These are phyloP conservation scores for Chelon labrosus DNA, from an alignment of 2,797 vertebrate species.

Conservation along the genomic window DNA sequence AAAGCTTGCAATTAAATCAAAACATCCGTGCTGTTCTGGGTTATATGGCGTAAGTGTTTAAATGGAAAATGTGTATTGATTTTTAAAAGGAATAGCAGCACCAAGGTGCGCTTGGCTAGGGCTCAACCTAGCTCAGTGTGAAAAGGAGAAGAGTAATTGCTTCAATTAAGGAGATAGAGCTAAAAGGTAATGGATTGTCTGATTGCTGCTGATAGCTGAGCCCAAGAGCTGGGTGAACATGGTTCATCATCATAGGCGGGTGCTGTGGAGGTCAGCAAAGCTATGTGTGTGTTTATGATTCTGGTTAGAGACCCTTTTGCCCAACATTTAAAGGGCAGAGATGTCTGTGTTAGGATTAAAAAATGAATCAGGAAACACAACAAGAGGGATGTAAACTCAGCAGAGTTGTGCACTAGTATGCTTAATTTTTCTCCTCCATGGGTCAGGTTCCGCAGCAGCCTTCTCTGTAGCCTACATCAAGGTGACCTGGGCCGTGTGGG, in stretches of 20 bases:
- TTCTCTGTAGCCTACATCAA: constrained; percentile 78
- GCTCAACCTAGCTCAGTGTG: constrained; percentile 20
- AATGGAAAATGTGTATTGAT: constrained; percentile 62
- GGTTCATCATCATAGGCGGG: constrained; percentile 36
- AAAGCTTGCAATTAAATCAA: constrained; percentile 47
- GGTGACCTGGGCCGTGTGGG: constrained; percentile 81
- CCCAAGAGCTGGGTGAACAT: constrained; percentile 30
- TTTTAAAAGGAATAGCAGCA: constrained; percentile 32
- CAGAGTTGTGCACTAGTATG: not conserved
- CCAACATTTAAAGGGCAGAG: not conserved
- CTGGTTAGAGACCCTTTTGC: constrained; percentile 10
- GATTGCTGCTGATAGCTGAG: constrained; percentile 65
- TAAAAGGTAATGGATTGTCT: constrained; percentile 60
- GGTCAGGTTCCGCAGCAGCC: constrained; percentile 79
- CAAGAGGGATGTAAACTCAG: constrained; percentile 2
- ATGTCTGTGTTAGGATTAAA: constrained; percentile 15
- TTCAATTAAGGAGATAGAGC: constrained; percentile 69
- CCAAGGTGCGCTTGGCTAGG: constrained; percentile 27
- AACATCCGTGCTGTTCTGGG: constrained; percentile 25
- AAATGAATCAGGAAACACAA: constrained; percentile 6
- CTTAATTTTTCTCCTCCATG: constrained; percentile 10
- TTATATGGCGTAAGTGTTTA: constrained; percentile 41
- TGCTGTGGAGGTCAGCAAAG: constrained; percentile 14
- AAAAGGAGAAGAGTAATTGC: constrained; percentile 64
- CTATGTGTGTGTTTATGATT: constrained; percentile 4